These are phyloP conservation scores for Amia ocellicauda DNA, from an alignment of 2,113 vertebrate genomes.

Conservation along the genomic window DNA sequence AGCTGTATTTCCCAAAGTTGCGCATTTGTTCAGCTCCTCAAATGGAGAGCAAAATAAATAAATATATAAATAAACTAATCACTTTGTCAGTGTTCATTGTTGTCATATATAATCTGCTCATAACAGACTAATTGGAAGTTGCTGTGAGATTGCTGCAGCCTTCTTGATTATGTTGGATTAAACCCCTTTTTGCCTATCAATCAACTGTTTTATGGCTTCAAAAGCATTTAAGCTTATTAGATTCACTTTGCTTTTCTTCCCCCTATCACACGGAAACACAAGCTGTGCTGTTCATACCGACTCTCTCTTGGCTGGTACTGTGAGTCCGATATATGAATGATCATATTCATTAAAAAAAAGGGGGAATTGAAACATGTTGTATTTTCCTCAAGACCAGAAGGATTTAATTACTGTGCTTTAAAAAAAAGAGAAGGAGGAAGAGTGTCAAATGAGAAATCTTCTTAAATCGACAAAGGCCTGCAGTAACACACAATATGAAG, in stretches of 20 bases:
- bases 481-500: not conserved
- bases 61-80: conserved; percentile 4
- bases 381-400: conserved; percentile 7
- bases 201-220: conserved; percentile 22
- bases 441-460: not conserved
- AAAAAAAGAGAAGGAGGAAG: conserved; percentile 5
- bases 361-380: not conserved
- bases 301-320: not conserved
- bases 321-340: not conserved
- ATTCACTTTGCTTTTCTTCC: conserved; percentile 3
- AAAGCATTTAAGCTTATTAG: conserved; percentile 21
- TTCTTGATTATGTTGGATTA: conserved; percentile 29
- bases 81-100: conserved; percentile 16
- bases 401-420: conserved; percentile 18
- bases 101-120: conserved; percentile 12
- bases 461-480: too few species aligned
- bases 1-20: not conserved
- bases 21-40: not conserved
- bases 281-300: not conserved
- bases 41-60: too few species aligned
- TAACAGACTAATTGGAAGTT: conserved; percentile 1
- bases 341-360: not conserved
- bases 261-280: conserved; percentile 3
- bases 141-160: conserved; percentile 11
- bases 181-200: conserved; percentile 23